Evolutionary conservation across 2,797 vertebrate genomes (phyloP).

Genomic region (Champsocephalus esox): DNA sequence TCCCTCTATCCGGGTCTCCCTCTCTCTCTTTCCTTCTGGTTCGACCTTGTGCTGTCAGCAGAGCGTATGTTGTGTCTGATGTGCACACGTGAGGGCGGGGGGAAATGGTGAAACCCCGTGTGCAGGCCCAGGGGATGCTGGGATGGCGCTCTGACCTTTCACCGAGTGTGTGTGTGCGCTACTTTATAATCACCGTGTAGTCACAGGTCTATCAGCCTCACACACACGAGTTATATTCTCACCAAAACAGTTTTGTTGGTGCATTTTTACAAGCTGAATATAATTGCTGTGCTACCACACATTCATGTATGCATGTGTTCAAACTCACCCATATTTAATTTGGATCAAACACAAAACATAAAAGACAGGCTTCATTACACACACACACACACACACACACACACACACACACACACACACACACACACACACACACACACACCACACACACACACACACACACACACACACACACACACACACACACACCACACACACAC

Average conservation of each 20-base stretch:
- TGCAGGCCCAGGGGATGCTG: conserved; percentile 44
- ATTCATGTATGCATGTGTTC: not conserved
- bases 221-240: conserved; percentile 1
- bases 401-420: no score
- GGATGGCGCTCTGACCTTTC: conserved; percentile 49
- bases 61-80: conserved; percentile 46
- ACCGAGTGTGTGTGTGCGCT: conserved; percentile 20
- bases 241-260: not conserved
- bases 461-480: no score
- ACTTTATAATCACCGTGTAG: conserved; percentile 7
- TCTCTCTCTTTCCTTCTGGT: not conserved
- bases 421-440: not conserved
- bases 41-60: conserved; percentile 59
- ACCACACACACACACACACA: not conserved
- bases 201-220: conserved; percentile 47
- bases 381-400: not conserved
- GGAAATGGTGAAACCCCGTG: conserved; percentile 36
- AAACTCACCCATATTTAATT: not conserved
- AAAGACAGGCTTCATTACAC: conserved; percentile 6
- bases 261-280: not conserved
- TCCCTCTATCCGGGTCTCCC: conserved; percentile 11
- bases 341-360: not conserved
- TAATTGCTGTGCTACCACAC: not conserved
- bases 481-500: not conserved
- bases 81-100: conserved; percentile 31